A percentile compares a stretch with the other conserved stretches of the same genome.
These are phyloP conservation scores for Synanthedon formicaeformis DNA, from an alignment of 2,888 invertebrate species.

Conservation along the genomic window DNA sequence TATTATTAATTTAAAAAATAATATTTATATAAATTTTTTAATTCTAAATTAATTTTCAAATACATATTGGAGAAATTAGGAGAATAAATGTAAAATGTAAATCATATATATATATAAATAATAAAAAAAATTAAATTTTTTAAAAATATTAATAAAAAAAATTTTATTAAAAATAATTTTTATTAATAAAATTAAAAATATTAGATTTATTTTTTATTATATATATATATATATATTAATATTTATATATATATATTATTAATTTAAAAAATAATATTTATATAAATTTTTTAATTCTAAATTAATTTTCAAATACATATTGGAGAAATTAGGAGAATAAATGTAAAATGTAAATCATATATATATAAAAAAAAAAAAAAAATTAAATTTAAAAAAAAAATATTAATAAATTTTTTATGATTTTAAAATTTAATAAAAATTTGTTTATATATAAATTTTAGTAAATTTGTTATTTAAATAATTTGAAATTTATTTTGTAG, in stretches of 20 bases:
- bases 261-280: too few relatives aligned
- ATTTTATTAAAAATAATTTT: too few relatives aligned
- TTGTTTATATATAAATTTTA: constrained; percentile 71
- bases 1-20: too few relatives aligned
- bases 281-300: background rate
- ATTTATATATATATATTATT: constrained; percentile 18
- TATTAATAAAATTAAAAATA: too few relatives aligned
- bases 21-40: too few relatives aligned
- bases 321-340: constrained; percentile 2
- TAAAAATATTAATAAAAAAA: too few relatives aligned
- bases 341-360: constrained; percentile 14
- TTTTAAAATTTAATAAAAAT: constrained; percentile 56
- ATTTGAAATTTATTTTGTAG: constrained; percentile 26
- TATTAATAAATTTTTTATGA: constrained; percentile 60
- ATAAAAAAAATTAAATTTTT: too few relatives aligned
- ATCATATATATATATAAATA: too few relatives aligned
- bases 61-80: too few relatives aligned
- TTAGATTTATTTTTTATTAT: constrained; percentile 1
- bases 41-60: too few relatives aligned
- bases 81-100: too few relatives aligned
- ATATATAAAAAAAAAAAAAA: constrained; percentile 43
- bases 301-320: too few relatives aligned
- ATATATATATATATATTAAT: constrained; percentile 20
- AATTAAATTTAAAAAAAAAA: constrained; percentile 39
- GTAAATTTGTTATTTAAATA: constrained; percentile 48